Evolutionary conservation across 2,113 vertebrate species (phyloP).

Genomic region (Aspidoscelis tigris): DNA sequence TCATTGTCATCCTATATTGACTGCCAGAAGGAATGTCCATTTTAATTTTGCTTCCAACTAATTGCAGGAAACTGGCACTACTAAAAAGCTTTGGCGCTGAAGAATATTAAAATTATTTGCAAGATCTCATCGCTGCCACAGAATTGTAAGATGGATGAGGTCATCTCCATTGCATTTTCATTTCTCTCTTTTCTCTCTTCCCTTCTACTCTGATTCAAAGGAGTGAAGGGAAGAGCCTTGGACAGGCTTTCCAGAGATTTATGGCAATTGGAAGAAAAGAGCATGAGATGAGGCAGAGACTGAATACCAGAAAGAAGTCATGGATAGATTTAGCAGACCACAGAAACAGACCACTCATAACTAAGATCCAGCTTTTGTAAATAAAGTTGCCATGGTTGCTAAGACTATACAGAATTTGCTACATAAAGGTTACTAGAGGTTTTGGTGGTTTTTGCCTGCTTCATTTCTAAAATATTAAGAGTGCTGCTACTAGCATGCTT

Average conservation of each 20-base stretch:
- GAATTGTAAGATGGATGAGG: background rate
- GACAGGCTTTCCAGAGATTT: background rate
- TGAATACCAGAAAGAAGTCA: background rate
- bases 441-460: background rate
- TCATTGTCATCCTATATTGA: background rate
- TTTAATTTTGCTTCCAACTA: background rate
- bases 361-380: background rate
- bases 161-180: background rate
- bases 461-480: background rate
- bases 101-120: conserved; percentile 1
- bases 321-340: background rate
- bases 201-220: background rate
- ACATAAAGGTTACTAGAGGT: background rate
- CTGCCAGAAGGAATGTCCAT: background rate
- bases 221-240: background rate
- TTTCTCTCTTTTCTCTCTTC: no score
- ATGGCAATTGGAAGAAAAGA: background rate
- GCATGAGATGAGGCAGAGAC: no score
- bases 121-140: background rate
- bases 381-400: background rate
- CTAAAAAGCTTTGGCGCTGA: background rate
- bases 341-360: background rate
- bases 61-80: background rate
- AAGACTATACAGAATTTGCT: background rate
- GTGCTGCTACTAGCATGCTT: background rate